Base-by-base conservation (phyloP, 2,113 vertebrate genomes). In the Mus pahari region DNA sequence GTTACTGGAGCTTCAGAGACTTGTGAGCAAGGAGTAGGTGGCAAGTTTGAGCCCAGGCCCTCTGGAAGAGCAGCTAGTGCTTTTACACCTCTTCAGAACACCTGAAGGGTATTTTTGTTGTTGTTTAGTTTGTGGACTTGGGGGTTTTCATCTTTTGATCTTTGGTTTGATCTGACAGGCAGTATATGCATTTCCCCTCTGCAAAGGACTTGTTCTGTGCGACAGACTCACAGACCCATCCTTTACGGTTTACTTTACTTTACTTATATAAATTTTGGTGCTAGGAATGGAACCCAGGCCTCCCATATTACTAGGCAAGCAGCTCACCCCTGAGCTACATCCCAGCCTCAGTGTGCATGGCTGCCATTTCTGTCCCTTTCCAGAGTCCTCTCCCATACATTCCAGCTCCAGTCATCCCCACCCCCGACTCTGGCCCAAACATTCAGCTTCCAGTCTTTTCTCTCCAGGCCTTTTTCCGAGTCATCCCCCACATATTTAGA, bases 391-490 rank as follows among this genome's bases (percentile, higher is more conserved):
- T 77, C 48, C 58, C 64, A n/a, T 48, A 7, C 28, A 64, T 66
- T 60, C 58, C 64, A 31, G 53, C 26, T 55, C 89, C 89, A 64
- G 58, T 64, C 39, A 64, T 6, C 16, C 24, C 36, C 58, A 22
- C 33, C 66, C 14, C 66, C 13, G 14, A 6, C 6, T 68, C 28
- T 45, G 60, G 11, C 36, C 58, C 42, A 45, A 31, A 91, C 16
- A 74, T 70, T 73, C 78, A 84, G 33, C 82, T 68, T 95, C 92
- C 50, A 50, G 68, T 84, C 79, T 94, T 94, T 92, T 92, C 71
- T 89, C 58, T 96, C 45, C 53, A 33, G 91, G 75, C 16, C 3
- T 84, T 64, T 88, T 36, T 74, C 53, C 31, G 89, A n/a, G 20
- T 73, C 74, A 48, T 22, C 48, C 75, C 53, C 60, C 42, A 90